These are phyloP conservation scores for Indicator indicator DNA, from an alignment of 2,113 vertebrate genomes.

Conservation along the genomic window DNA sequence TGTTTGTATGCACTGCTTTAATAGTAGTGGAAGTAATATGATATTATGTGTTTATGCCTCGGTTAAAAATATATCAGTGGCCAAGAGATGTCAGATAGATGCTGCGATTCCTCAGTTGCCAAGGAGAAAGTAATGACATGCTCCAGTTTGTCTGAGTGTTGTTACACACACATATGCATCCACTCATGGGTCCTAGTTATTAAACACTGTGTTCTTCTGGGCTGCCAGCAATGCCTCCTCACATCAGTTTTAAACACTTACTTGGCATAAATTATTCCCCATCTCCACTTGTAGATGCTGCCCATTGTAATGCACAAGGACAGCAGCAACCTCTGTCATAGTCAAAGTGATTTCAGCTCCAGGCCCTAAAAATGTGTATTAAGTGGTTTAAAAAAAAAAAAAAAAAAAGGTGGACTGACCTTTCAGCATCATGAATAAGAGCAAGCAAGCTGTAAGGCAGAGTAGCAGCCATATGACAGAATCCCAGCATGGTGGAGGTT, in stretches of 20 bases:
- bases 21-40: neutral
- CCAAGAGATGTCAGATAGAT: neutral
- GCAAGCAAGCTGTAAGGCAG: neutral
- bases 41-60: conserved; percentile 7
- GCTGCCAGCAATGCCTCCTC: neutral
- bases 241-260: neutral
- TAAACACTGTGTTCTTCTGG: neutral
- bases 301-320: neutral
- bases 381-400: neutral
- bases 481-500: too few relatives aligned
- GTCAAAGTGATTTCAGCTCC: neutral
- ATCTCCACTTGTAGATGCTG: neutral
- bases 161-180: neutral
- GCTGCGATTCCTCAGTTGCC: neutral
- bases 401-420: neutral
- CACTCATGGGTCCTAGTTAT: neutral
- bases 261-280: neutral
- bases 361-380: neutral
- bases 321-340: neutral
- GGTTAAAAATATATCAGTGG: neutral
- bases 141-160: neutral
- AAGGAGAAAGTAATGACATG: neutral
- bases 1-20: neutral
- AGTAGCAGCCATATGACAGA: neutral
- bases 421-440: neutral